Conservation (phyloP, 92 coral and sea anemone species). For the Heteractis magnifica region DNA sequence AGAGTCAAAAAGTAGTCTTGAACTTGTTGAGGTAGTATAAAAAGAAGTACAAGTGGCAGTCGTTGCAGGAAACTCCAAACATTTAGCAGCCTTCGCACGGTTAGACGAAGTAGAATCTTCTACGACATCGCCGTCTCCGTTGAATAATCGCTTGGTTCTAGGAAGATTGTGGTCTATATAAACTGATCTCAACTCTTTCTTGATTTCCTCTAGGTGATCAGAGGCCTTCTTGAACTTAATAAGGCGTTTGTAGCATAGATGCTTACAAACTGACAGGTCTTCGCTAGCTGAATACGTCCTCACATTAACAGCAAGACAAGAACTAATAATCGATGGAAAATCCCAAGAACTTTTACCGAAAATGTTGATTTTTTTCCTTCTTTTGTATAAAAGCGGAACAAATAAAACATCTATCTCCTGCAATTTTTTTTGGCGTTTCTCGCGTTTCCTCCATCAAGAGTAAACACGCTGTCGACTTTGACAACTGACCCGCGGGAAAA, state of each 20-base stretch:
- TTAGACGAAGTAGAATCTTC: too few species aligned
- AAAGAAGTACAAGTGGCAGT: too few species aligned
- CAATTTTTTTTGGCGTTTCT: constrained; percentile 31
- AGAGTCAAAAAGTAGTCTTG: too few species aligned
- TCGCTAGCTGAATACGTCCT: constrained; percentile 45
- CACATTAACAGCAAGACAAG: constrained; percentile 41
- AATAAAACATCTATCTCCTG: constrained; percentile 11
- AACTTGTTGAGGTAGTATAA: too few species aligned
- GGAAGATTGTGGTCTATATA: constrained; percentile 40
- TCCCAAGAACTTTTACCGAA: constrained; percentile 51
- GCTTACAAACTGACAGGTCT: constrained; percentile 44
- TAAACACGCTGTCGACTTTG: neutral
- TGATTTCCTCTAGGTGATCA: constrained; percentile 38
- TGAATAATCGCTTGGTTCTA: constrained; percentile 27
- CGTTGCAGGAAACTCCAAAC: too few species aligned
- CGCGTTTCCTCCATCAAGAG: constrained; percentile 47
- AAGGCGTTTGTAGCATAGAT: constrained; percentile 7
- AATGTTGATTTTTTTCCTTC: constrained; percentile 24
- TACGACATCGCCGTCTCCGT: too few species aligned
- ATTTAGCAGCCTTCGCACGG: too few species aligned
- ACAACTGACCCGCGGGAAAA: too few species aligned
- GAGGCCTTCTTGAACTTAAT: constrained; percentile 55
- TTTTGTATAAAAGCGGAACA: too few species aligned
- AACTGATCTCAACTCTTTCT: constrained; percentile 41
- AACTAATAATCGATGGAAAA: constrained; percentile 38